phyloP scores from a whole-genome alignment of 2,888 invertebrate genomes.

The Chironomus riparius region DNA sequence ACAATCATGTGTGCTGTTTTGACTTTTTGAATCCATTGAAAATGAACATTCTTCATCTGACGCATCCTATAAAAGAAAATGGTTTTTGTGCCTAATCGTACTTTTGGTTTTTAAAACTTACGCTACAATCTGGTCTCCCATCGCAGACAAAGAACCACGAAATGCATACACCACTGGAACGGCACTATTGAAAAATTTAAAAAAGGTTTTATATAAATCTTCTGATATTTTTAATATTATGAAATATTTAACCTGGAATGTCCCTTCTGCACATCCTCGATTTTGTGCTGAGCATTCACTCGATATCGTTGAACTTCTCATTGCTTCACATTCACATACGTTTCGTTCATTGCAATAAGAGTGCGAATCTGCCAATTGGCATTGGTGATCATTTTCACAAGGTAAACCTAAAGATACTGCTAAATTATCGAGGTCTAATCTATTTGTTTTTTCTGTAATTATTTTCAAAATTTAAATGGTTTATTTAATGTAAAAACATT shows the following conservation, averaged over 20 bases:
- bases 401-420: slow-evolving; percentile 65
- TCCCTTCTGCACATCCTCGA: slow-evolving; percentile 73
- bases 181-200: slow-evolving; percentile 55
- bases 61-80: slow-evolving; percentile 49
- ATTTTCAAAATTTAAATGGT: neutral
- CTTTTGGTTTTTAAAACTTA: neutral
- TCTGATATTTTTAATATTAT: slow-evolving; percentile 29
- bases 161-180: slow-evolving; percentile 74
- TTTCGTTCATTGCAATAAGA: slow-evolving; percentile 54
- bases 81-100: neutral
- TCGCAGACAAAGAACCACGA: slow-evolving; percentile 93
- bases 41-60: slow-evolving; percentile 76
- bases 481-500: neutral
- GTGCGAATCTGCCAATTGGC: slow-evolving; percentile 67
- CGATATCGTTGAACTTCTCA: neutral
- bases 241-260: slow-evolving; percentile 51
- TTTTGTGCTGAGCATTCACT: slow-evolving; percentile 59
- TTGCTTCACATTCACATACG: slow-evolving; percentile 62
- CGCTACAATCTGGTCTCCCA: slow-evolving; percentile 62
- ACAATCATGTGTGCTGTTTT: slow-evolving; percentile 47
- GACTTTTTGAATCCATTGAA: slow-evolving; percentile 36
- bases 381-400: slow-evolving; percentile 68
- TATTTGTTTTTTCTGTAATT: slow-evolving; percentile 31
- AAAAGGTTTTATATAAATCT: neutral
- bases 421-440: slow-evolving; percentile 41